phyloP scores from a whole-genome alignment of 2,888 invertebrate species.

The Eupeodes luniger region DNA sequence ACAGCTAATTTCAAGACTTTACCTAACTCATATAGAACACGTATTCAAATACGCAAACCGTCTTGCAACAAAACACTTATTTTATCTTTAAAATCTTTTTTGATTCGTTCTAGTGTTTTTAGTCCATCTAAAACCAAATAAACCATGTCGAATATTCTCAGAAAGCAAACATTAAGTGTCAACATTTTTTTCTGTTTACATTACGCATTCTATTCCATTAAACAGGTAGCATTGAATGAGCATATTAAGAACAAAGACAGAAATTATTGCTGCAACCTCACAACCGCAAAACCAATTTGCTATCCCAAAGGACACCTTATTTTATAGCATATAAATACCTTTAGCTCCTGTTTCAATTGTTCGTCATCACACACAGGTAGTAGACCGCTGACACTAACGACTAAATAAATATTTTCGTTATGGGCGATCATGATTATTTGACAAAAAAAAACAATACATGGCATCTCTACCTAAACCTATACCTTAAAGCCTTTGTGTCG shows the following conservation, averaged over 20 bases:
- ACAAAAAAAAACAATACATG: background rate
- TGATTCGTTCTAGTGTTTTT: background rate
- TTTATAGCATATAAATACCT: slow-evolving; percentile 6
- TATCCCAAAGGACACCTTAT: slow-evolving; percentile 49
- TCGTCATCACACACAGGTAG: background rate
- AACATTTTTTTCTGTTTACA: background rate
- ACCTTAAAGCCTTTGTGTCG: slow-evolving; percentile 7
- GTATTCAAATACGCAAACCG: too few species aligned
- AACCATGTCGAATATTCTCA: background rate
- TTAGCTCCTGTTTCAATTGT: slow-evolving; percentile 65
- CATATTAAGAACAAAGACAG: slow-evolving; percentile 1
- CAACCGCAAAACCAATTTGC: slow-evolving; percentile 11
- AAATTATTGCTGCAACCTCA: slow-evolving; percentile 26
- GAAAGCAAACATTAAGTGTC: slow-evolving; percentile 31
- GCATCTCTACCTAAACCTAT: too few species aligned
- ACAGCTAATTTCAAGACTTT: too few species aligned
- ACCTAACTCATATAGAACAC: too few species aligned
- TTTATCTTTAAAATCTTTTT: background rate
- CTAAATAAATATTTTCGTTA: slow-evolving; percentile 54
- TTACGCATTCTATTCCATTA: background rate
- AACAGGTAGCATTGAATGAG: background rate
- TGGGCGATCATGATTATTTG: slow-evolving; percentile 33
- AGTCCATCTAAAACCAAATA: slow-evolving; percentile 4
- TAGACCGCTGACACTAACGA: slow-evolving; percentile 1
- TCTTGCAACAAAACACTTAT: background rate